phyloP scores from a whole-genome alignment of 2,113 vertebrate genomes.

The Chitala chitala region DNA sequence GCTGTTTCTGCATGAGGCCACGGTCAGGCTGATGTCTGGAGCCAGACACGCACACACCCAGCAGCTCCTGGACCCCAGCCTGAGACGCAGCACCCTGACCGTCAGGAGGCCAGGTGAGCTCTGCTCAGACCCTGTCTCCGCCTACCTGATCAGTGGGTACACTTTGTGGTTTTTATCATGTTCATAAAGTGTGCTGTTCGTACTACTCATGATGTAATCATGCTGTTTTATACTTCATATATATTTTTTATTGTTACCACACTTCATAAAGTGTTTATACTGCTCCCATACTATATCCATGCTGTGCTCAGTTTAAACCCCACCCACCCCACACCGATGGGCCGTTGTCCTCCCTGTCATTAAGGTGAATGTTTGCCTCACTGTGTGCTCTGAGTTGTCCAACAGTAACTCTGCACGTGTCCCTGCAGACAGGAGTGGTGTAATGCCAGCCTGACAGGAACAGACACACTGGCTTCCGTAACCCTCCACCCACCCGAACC shows the following conservation, averaged over 20 bases:
- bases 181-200: neutral
- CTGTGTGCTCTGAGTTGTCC: too few relatives aligned
- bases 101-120: slow-evolving; percentile 71
- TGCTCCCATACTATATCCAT: neutral
- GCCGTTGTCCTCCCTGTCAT: neutral
- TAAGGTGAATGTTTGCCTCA: too few relatives aligned
- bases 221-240: neutral
- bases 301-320: neutral
- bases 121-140: neutral
- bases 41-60: slow-evolving; percentile 89
- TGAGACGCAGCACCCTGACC: slow-evolving; percentile 75
- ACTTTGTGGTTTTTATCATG: neutral
- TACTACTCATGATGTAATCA: neutral
- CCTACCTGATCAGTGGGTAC: neutral
- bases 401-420: neutral
- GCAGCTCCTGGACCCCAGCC: slow-evolving; percentile 86
- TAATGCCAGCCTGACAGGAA: slow-evolving; percentile 75
- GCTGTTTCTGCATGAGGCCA: slow-evolving; percentile 96
- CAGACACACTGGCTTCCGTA: slow-evolving; percentile 80
- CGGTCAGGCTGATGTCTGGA: slow-evolving; percentile 87
- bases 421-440: slow-evolving; percentile 59
- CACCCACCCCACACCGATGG: too few relatives aligned
- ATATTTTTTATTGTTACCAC: too few relatives aligned
- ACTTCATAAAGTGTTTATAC: too few relatives aligned
- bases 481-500: slow-evolving; percentile 85